These are phyloP conservation scores for Myripristis murdjan DNA, from an alignment of 2,797 vertebrate genomes.

Conservation along the genomic window DNA sequence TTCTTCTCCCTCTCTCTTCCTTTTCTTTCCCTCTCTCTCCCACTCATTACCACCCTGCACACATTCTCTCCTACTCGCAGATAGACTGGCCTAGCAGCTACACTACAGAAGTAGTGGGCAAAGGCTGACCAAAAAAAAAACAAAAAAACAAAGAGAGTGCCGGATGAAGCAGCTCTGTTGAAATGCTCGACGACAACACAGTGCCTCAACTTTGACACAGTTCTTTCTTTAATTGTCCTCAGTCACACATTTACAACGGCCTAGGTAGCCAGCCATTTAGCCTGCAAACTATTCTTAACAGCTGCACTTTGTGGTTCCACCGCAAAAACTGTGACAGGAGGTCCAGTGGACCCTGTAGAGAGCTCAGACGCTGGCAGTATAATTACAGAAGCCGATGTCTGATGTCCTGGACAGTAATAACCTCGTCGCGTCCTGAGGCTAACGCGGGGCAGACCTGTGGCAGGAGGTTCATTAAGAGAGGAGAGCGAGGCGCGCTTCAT, in stretches of 20 bases:
- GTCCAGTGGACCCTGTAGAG: constrained; percentile 59
- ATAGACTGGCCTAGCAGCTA: constrained; percentile 15
- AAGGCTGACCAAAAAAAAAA: background rate
- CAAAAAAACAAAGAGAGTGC: background rate
- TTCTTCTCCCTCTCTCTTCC: background rate
- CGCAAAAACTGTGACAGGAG: constrained; percentile 52
- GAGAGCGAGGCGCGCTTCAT: constrained; percentile 35
- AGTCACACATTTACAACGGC: constrained; percentile 23
- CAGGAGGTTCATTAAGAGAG: constrained; percentile 56
- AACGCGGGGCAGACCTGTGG: constrained; percentile 46
- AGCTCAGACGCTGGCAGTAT: constrained; percentile 60
- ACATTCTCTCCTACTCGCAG: background rate
- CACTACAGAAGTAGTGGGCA: background rate
- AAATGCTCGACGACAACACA: constrained; percentile 17
- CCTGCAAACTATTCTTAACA: constrained; percentile 65
- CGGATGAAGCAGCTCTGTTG: background rate
- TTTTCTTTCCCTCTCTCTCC: background rate
- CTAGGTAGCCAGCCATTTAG: constrained; percentile 35
- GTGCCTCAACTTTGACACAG: constrained; percentile 4
- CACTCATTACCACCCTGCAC: background rate
- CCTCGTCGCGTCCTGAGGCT: constrained; percentile 59
- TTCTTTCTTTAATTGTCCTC: constrained; percentile 19
- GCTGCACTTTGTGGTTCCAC: constrained; percentile 61
- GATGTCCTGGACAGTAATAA: constrained; percentile 70
- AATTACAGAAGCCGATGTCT: constrained; percentile 72